phyloP scores from a whole-genome alignment of 2,113 vertebrate species.

The Bubo bubo region DNA sequence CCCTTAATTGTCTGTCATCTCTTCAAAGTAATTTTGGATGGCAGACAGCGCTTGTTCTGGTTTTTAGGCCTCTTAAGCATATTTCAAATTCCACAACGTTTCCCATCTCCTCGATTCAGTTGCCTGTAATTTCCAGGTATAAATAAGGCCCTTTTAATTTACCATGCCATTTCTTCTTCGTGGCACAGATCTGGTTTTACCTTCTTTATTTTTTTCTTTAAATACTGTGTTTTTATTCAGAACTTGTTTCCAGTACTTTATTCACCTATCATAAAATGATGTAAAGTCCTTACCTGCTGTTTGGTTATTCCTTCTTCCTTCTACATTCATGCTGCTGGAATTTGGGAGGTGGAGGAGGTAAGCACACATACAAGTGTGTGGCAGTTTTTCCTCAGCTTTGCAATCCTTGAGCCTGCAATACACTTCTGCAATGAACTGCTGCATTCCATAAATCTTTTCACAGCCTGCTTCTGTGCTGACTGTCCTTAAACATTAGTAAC shows the following conservation, averaged over 20 bases:
- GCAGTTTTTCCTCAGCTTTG: neutral
- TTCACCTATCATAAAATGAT: neutral
- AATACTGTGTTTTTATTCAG: neutral
- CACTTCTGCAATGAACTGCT: neutral
- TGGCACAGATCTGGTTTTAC: neutral
- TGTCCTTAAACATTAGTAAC: neutral
- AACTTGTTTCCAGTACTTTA: neutral
- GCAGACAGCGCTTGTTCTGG: neutral
- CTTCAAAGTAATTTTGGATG: conserved; percentile 1
- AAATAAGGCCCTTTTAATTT: neutral
- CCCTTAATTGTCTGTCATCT: neutral
- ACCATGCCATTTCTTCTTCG: neutral
- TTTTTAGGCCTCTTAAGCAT: neutral
- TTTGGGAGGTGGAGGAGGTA: neutral
- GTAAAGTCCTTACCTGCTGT: neutral
- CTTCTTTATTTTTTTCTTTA: neutral
- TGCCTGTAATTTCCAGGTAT: conserved; percentile 19
- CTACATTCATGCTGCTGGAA: neutral
- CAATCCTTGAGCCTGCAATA: neutral
- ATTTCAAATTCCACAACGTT: conserved; percentile 26
- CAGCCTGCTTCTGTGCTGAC: neutral
- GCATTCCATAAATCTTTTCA: neutral
- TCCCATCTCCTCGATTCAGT: neutral
- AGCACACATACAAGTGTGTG: neutral
- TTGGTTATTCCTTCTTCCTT: neutral